Evolutionary conservation across 2,797 vertebrate genomes (phyloP).

Genomic region (Gorsachius magnificus): DNA sequence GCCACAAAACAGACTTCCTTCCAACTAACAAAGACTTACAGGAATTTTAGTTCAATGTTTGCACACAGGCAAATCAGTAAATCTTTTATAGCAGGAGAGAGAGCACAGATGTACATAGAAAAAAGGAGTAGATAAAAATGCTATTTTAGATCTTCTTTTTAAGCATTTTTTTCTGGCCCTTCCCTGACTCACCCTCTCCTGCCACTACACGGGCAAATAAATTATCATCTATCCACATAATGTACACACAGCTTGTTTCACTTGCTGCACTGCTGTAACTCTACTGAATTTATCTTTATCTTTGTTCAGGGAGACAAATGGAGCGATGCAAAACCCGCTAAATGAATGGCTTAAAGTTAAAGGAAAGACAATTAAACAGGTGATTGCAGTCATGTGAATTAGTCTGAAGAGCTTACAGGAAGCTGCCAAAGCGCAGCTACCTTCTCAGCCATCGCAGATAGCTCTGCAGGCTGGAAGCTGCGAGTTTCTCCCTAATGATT

Average conservation of each 20-base stretch:
- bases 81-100: background rate
- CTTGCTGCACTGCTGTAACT: background rate
- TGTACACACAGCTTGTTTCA: fast-evolving
- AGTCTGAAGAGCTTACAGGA: background rate
- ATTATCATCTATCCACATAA: background rate
- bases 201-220: background rate
- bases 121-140: background rate
- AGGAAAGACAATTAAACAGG: background rate
- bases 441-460: background rate
- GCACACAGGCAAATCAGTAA: background rate
- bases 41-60: background rate
- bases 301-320: background rate
- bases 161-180: background rate
- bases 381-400: background rate
- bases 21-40: conserved; percentile 19
- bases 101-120: background rate
- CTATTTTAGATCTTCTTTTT: background rate
- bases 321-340: background rate
- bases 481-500: background rate
- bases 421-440: background rate
- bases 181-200: background rate
- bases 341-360: background rate
- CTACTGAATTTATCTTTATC: background rate
- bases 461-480: background rate
- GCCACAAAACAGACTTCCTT: background rate